A percentile compares a stretch with the other conserved stretches of the same genome.
Evolutionary conservation across 2,888 invertebrate species (phyloP).

Genomic region (Rhamnusium bicolor): DNA sequence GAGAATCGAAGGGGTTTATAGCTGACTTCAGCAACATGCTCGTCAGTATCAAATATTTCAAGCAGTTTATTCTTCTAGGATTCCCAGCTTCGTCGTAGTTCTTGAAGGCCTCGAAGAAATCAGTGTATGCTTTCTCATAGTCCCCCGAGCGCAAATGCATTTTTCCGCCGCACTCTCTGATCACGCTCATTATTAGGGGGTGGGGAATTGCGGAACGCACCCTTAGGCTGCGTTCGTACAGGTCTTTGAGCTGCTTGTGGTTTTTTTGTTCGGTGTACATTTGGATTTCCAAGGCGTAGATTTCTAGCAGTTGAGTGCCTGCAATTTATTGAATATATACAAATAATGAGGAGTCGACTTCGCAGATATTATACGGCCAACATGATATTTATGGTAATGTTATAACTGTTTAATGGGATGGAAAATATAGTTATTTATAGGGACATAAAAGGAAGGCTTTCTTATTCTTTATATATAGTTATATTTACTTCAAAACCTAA

Average conservation of each 20-base stretch:
- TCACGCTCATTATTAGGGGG: constrained; percentile 99
- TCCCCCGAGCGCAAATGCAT: constrained; percentile 99
- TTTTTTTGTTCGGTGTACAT: constrained; percentile 99
- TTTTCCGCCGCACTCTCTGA: constrained; percentile 97
- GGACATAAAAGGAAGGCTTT: no score
- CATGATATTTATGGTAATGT: no score
- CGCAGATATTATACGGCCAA: no score
- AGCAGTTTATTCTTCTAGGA: constrained; percentile 93
- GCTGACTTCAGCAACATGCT: constrained; percentile 99
- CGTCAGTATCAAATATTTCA: constrained; percentile 97
- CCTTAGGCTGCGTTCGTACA: constrained; percentile 97
- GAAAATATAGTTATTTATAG: no score
- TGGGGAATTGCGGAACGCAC: constrained; percentile 99
- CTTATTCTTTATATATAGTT: no score
- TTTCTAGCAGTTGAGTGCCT: constrained; percentile 95
- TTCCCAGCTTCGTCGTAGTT: constrained; percentile 99
- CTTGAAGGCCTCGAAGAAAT: constrained; percentile 99
- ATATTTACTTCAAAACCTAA: no score
- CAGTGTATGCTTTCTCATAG: constrained; percentile 98
- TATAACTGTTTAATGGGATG: no score
- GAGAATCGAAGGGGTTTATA: constrained; percentile 99
- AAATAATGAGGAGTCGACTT: no score
- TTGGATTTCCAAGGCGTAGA: constrained; percentile 99
- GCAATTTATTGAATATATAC: constrained; percentile 1
- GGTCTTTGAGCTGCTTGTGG: constrained; percentile 94